A percentile compares a stretch with the other conserved stretches of the same genome.
These are phyloP conservation scores for Coracias cyanogaster DNA, from an alignment of 2,797 vertebrate genomes.

Conservation along the genomic window DNA sequence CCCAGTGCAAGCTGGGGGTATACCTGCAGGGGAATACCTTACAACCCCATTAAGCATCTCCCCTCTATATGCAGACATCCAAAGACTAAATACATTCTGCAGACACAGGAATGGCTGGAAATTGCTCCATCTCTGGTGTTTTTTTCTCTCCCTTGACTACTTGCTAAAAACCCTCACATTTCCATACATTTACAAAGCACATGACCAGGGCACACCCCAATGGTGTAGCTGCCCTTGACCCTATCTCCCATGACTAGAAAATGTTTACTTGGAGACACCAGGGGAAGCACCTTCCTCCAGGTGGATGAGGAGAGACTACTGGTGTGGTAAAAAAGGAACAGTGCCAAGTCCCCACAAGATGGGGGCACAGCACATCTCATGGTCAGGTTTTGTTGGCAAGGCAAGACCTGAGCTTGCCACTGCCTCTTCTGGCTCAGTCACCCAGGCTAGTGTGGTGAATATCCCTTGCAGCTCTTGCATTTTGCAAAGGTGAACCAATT, in stretches of 20 bases:
- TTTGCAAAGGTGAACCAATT: neutral
- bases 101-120: neutral
- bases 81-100: neutral
- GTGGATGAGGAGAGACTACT: fast-evolving
- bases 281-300: neutral
- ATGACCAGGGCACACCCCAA: neutral
- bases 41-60: neutral
- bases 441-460: neutral
- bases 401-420: neutral
- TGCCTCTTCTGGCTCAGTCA: neutral
- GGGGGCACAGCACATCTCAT: neutral
- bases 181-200: neutral
- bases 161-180: neutral
- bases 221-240: neutral
- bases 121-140: neutral
- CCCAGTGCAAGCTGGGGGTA: neutral
- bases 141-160: neutral
- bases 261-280: neutral
- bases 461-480: neutral
- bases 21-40: neutral
- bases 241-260: neutral
- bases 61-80: neutral
- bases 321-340: fast-evolving
- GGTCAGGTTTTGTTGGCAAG: neutral
- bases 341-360: neutral